A percentile compares a stretch with the other conserved stretches of the same genome.
Evolutionary conservation across 2,888 invertebrate genomes (phyloP).

Genomic region (Podotricha telesiphe): DNA sequence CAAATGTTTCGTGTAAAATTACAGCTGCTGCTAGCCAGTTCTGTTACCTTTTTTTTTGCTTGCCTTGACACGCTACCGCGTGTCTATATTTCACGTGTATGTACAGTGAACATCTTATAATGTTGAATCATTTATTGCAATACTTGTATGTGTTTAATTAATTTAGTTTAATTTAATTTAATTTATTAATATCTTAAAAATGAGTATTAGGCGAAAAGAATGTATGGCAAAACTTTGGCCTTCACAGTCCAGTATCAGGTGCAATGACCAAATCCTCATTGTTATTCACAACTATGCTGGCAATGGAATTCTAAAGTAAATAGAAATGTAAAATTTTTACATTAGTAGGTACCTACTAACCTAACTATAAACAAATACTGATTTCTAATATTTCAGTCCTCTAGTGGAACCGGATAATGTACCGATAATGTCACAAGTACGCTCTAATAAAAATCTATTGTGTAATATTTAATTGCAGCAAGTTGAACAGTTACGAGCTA

Average conservation of each 20-base stretch:
- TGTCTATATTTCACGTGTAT: too few species aligned
- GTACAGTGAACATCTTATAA: too few species aligned
- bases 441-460: slow-evolving; percentile 36
- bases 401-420: slow-evolving; percentile 14
- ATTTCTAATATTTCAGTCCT: slow-evolving; percentile 10
- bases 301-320: slow-evolving; percentile 15
- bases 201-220: not conserved
- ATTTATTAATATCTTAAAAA: too few species aligned
- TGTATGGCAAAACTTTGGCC: slow-evolving; percentile 16
- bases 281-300: slow-evolving; percentile 15
- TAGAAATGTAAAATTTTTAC: not conserved
- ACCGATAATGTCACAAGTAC: slow-evolving; percentile 30
- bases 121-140: too few species aligned
- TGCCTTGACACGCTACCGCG: too few species aligned
- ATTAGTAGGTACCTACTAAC: not conserved
- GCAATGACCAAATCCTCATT: slow-evolving; percentile 34
- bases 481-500: slow-evolving; percentile 22
- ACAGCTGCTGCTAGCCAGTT: too few species aligned
- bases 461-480: slow-evolving; percentile 31
- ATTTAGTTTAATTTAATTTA: too few species aligned
- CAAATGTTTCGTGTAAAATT: too few species aligned
- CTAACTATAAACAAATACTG: not conserved
- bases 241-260: slow-evolving; percentile 30
- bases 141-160: too few species aligned
- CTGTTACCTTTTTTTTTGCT: too few species aligned